Conservation (phyloP, 2,797 vertebrate genomes). For the Microctenopoma steveboyesi region DNA sequence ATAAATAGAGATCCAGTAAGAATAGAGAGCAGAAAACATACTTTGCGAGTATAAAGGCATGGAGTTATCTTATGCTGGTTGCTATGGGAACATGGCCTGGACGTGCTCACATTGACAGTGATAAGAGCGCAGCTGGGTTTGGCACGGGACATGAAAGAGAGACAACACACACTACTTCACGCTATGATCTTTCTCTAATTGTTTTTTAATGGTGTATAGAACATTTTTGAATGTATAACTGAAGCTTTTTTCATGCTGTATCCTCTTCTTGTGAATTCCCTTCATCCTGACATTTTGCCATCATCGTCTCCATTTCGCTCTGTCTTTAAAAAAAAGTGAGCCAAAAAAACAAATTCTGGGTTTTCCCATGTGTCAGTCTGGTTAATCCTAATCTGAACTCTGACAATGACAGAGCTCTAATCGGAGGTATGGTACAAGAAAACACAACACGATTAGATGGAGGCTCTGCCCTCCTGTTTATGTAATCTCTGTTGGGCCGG, state of each 20-base stretch:
- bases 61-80: constrained; percentile 34
- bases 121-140: constrained; percentile 41
- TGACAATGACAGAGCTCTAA: constrained; percentile 58
- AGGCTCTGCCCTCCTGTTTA: constrained; percentile 55
- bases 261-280: constrained; percentile 1
- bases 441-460: constrained; percentile 63
- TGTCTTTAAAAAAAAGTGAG: not conserved
- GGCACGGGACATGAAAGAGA: constrained; percentile 7
- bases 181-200: not conserved
- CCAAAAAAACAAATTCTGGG: not conserved
- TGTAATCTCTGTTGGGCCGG: constrained; percentile 56
- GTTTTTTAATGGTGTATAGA: not conserved
- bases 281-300: not conserved
- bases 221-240: not conserved
- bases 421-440: constrained; percentile 42
- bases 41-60: constrained; percentile 1
- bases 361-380: constrained; percentile 15
- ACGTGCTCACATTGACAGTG: constrained; percentile 14
- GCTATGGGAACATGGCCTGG: constrained; percentile 33
- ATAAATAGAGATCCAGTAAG: not conserved
- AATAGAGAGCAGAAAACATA: constrained; percentile 5
- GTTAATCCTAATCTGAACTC: constrained; percentile 71
- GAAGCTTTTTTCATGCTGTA: too few species aligned
- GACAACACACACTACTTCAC: not conserved
- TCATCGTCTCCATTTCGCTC: not conserved